phyloP scores from a whole-genome alignment of 1,140 invertebrate genomes.

The Portunus trituberculatus region DNA sequence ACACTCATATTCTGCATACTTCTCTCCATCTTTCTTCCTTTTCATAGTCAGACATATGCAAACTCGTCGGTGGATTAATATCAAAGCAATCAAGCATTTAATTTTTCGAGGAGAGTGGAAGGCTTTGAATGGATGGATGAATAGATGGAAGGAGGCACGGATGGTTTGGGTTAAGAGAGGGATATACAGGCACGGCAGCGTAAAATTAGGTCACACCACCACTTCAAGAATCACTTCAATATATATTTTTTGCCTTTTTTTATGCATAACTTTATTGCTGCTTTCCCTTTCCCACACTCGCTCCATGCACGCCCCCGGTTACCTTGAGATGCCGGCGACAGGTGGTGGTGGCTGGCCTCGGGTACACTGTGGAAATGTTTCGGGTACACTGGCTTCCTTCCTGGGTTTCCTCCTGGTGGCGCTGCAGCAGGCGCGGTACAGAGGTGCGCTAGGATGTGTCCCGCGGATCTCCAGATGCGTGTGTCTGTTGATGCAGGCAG shows the following conservation, averaged over 20 bases:
- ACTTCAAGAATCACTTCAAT: no score
- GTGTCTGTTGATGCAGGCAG: neutral
- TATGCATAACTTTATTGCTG: neutral
- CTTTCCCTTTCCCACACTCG: neutral
- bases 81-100: no score
- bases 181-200: neutral
- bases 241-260: neutral
- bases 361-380: no score
- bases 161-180: no score
- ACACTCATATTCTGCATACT: no score
- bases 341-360: neutral
- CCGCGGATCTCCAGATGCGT: neutral
- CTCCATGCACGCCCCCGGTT: neutral
- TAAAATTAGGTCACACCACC: neutral
- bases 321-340: neutral
- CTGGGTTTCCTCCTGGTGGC: neutral
- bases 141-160: neutral
- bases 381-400: neutral
- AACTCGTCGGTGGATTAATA: no score
- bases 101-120: neutral
- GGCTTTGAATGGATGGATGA: neutral
- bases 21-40: neutral
- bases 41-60: neutral
- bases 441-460: neutral
- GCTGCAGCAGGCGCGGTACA: neutral